Evolutionary conservation across 2,113 vertebrate genomes (phyloP), one percentile per base, ranked within the genome.

Genomic region (Vicugna pacos): DNA sequence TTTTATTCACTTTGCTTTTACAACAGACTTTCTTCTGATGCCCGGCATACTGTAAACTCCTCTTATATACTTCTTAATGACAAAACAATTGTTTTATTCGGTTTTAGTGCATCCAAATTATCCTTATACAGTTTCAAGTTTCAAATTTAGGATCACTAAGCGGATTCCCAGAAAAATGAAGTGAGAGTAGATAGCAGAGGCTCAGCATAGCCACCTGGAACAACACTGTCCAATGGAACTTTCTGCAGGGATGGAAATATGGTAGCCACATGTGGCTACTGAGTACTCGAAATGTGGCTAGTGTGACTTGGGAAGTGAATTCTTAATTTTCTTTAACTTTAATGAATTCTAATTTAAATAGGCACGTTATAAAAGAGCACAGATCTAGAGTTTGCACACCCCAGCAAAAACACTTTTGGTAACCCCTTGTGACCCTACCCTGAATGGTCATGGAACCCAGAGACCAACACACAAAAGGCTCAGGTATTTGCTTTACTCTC

Each of bases 1-100:
- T 81, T 82, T 90, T 52, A 85, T 24, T 77, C 26, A 54, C n/a
- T 90, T 67, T 72, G 69, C 38, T 86, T 91, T 86, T 70, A 56
- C 86, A 76, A 81, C 8, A 86, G 69, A 80, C 17, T 28, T 80
- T 65, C 42, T 97, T 90, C n/a, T 70, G 35, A 84, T 56, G 52
- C 28, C 32, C 54, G 46, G 30, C 75, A 93, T 48, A 92, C 13
- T 50, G 5, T 38, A 93, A 86, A 54, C 20, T 50, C 26, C 1
- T 20, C 14, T 89, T 79, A 26, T 8, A 69, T 50, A 56, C 14
- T 11, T 32, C 6, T 77, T 72, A 73, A 20, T 70, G 76, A n/a
- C 16, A 60, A 19, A 65, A 32, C 5, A 84, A 79, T 9, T 88
- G 20, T 26, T 70, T 24, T 12, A 16, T 5, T 83, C 4, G 42